Conservation (phyloP, 2,113 vertebrate genomes). For the Porphyrio hochstetteri region DNA sequence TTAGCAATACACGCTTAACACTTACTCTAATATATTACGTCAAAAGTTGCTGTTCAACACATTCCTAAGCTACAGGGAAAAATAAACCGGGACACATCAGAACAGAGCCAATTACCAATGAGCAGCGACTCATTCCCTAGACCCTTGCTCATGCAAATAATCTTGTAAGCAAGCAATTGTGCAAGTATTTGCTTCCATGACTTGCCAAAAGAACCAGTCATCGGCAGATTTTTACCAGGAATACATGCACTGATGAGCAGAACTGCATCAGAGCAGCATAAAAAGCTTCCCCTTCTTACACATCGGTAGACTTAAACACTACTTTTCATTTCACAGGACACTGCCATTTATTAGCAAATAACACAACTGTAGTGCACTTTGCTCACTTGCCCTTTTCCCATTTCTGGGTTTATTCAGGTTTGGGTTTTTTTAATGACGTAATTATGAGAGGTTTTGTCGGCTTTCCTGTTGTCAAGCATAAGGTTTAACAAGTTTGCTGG, state of each 20-base stretch:
- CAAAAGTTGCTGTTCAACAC: neutral
- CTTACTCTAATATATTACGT: neutral
- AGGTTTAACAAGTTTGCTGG: neutral
- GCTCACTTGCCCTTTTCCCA: neutral
- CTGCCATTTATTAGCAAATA: neutral
- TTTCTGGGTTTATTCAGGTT: neutral
- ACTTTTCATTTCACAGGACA: neutral
- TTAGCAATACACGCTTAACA: neutral
- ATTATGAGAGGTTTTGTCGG: neutral
- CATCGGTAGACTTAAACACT: neutral
- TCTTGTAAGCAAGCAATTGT: neutral
- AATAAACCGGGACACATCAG: neutral
- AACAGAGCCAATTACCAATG: neutral
- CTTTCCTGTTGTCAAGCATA: neutral
- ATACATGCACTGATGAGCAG: neutral
- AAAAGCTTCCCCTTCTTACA: neutral
- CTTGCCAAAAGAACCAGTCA: neutral
- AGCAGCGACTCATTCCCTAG: neutral
- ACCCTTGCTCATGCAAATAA: neutral
- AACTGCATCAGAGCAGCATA: neutral
- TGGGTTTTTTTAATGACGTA: accelerated
- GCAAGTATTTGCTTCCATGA: neutral
- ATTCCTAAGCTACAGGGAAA: neutral
- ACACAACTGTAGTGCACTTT: accelerated
- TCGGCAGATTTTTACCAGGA: neutral